Base-by-base conservation (phyloP, 1,140 invertebrate genomes). In the Drosophila jambulina region DNA sequence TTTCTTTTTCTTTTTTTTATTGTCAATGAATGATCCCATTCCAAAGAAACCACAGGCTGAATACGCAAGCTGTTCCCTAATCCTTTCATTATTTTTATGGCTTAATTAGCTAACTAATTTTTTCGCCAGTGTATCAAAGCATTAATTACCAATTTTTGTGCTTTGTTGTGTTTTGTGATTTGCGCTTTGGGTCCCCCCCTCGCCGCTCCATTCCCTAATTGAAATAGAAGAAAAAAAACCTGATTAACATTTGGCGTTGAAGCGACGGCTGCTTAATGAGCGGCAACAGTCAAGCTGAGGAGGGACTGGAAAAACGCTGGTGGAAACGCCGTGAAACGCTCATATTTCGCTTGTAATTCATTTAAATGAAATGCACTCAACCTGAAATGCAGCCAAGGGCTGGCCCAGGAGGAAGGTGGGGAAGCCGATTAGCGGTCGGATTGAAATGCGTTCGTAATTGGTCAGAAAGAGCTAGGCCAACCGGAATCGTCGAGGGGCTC, bases 311-410 rank as follows among this genome's bases (percentile, higher is more conserved):
- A 21, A 46, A 29, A 27, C 21, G 23, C 27, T n/a, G 23, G 19
- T 34, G 49, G 53, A 21, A 25, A 2, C 15, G 15, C 46, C 15
- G 8, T 19, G 12, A 51, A 65, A 17, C 68, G 57, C 59, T 90
- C 68, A 88, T 90, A 88, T 88, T 88, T 90, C 58, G 80, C 85
- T 81, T 84, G 80, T 88, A 87, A 88, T 88, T 88, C 80, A 90
- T 88, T 90, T 80, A 90, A 88, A 88, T 75, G 78, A 90, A 83
- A 84, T 88, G 85, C 85, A 90, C 84, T 88, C 80, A 88, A 84
- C 85, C 79, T 83, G 61, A 80, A 82, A 82, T 87, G 70, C 75
- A 68, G 46, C 12, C 5, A 48, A 43, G 51, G 43, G 21, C 21
- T 36, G 19, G 42, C 5, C 7, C 23, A n/a, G n/a, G 0, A 29